Base-by-base conservation (phyloP, 2,888 invertebrate genomes). In the Hermaeophaga mercurialis region DNA sequence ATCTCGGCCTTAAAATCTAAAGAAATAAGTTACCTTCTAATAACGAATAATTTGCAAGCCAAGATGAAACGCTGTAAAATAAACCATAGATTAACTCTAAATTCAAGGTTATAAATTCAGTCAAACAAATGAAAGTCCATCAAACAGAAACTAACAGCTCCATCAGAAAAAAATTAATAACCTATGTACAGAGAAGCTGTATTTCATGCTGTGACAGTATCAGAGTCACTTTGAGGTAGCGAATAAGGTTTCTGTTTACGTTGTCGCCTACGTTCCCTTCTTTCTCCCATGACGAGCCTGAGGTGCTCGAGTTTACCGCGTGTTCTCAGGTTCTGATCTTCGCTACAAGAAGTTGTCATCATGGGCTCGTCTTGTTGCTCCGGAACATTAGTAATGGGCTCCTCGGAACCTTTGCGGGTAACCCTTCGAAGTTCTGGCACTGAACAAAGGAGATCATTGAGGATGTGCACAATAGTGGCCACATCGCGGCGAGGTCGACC, bases 401-500 rank as follows among this genome's bases (percentile, higher is more conserved):
- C 66, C 56, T 68, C 62, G 8, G 60, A 55, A 41, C 69, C 69
- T 50, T 67, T 69, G 41, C 73, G 67, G 54, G 69, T 69, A 17
- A 76, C 74, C 26, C 75, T 71, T 47, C 75, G 69, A 53, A 76
- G 62, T 66, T 75, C 76, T 3, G 87, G 91, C 48, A 92, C 88
- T 19, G 95, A 94, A 76, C 94, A 94, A 61, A 96, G 81, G 70
- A 96, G 83, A 80, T 96, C 96, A 78, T 96, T 96, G 66, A 96
- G 80, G 78, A 96, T 96, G 78, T 96, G 96, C 66, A 96, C 94
- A 64, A 96, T 95, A 39, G 96, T 96, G 55, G 92, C 93, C 70
- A 96, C 94, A 78, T 95, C 94, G 61, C 95, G 86, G 74, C 94
- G 91, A 45, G 96, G 96, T 67, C 93, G 85, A 8, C 96, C 96